Base-by-base conservation (phyloP, 2,888 invertebrate species). In the Myathropa florea region DNA sequence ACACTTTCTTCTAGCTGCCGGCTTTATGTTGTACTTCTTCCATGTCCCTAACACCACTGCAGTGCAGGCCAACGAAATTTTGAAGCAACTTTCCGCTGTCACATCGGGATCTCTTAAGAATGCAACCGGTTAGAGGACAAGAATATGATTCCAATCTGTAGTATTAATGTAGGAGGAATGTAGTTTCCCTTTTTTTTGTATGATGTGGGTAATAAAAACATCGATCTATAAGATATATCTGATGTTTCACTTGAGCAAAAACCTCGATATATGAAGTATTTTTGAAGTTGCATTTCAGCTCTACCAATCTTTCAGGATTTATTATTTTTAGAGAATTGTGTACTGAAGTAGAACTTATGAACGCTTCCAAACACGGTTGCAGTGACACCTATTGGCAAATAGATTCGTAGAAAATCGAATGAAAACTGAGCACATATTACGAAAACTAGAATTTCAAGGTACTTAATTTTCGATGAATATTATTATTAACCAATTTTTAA, bases 21-120 rank as follows among this genome's bases (percentile, higher is more conserved):
- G 97, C 12, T 98, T 98, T 91, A 97, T 97, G 96, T 90, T 96
- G 81, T 96, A 95, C 90, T 97, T 97, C 92, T 97, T 97, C 89
- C 95, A 96, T 90, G 94, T 93, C 2, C 95, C 95, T 9, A 88
- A 83, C 55, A 71, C 26, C 18, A 30, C 77, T 1, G 26, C 79
- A 73, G 46, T 60, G 7, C 57, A 88, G 6, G 79, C 83, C 6
- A 65, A 78, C 0, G 30, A 70, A 2, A 64, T 67, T 9, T 12
- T 65, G 3, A 88, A 89, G 23, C 78, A 83, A 30, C 72, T 72
- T 6, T 73, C 77, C 23, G 77, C 18, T 0, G 39, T 30, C 2
- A 70, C 14, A n/a, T 53, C 73, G 0, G 24, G n/a, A 0, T 57
- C 46, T 26, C 21, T 36, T 4, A 65, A 65, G 23, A 77, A 65